Evolutionary conservation across 2,113 vertebrate species (phyloP).

Genomic region (Coracopsis vasa): DNA sequence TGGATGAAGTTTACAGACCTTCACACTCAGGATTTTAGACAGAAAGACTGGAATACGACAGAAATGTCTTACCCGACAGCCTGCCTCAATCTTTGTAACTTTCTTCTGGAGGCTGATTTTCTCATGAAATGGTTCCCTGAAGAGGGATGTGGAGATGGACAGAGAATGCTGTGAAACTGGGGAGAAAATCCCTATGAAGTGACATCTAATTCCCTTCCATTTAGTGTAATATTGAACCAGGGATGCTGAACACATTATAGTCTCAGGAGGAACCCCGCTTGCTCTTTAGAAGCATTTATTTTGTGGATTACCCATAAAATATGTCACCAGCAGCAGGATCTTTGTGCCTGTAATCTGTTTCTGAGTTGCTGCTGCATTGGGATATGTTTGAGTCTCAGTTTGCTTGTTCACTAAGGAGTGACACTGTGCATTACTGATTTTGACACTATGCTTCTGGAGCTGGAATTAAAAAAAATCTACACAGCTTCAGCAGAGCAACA

Average conservation of each 20-base stretch:
- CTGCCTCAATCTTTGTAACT: not conserved
- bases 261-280: not conserved
- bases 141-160: not conserved
- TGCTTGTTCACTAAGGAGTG: not conserved
- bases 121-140: not conserved
- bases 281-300: not conserved
- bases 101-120: conserved; percentile 6
- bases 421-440: not conserved
- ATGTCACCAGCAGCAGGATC: not conserved
- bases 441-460: not conserved
- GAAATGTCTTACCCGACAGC: not conserved
- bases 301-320: not conserved
- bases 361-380: not conserved
- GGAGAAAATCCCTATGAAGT: not conserved
- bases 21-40: not conserved
- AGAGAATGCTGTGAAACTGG: not conserved
- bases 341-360: conserved; percentile 9
- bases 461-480: not conserved
- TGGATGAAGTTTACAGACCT: not conserved
- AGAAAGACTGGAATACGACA: not conserved
- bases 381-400: not conserved
- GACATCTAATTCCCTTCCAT: not conserved
- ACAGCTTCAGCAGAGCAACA: not conserved
- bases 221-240: not conserved
- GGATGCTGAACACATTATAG: not conserved